phyloP scores from a whole-genome alignment of 2,797 vertebrate species.

The Allochrocebus solatus region DNA sequence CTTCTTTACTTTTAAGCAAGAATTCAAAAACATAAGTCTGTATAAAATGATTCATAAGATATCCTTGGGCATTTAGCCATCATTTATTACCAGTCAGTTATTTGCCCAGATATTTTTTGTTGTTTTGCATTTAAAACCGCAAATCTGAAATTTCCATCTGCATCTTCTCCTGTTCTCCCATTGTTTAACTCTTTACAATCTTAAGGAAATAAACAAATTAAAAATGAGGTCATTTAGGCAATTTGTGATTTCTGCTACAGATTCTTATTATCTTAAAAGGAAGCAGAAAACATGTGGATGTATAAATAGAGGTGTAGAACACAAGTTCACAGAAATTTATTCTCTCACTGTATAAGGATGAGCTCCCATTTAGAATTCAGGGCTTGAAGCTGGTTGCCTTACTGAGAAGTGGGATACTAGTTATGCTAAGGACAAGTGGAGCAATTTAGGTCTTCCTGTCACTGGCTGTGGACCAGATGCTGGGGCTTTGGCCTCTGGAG shows the following conservation, averaged over 20 bases:
- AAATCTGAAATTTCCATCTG: not conserved
- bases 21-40: not conserved
- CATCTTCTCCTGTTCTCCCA: not conserved
- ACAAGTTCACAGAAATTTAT: slow-evolving; percentile 72
- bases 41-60: not conserved
- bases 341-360: slow-evolving; percentile 67
- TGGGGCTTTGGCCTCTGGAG: slow-evolving; percentile 24
- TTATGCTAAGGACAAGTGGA: slow-evolving; percentile 16
- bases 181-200: not conserved
- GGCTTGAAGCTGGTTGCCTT: slow-evolving; percentile 33
- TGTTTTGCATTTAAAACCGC: slow-evolving; percentile 13
- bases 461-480: slow-evolving; percentile 33
- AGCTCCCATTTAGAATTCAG: slow-evolving; percentile 66
- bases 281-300: slow-evolving; percentile 64
- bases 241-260: slow-evolving; percentile 38
- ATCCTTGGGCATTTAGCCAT: not conserved
- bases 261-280: slow-evolving; percentile 61
- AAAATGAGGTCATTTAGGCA: slow-evolving; percentile 67
- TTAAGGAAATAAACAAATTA: slow-evolving; percentile 59
- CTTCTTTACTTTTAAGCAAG: not conserved
- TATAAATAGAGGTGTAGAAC: slow-evolving; percentile 80
- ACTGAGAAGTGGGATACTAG: slow-evolving; percentile 35
- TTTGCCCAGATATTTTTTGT: not conserved
- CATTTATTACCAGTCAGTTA: not conserved
- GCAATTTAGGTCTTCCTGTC: slow-evolving; percentile 44